phyloP scores from a whole-genome alignment of 2,888 invertebrate genomes.

The Meganola albula region DNA sequence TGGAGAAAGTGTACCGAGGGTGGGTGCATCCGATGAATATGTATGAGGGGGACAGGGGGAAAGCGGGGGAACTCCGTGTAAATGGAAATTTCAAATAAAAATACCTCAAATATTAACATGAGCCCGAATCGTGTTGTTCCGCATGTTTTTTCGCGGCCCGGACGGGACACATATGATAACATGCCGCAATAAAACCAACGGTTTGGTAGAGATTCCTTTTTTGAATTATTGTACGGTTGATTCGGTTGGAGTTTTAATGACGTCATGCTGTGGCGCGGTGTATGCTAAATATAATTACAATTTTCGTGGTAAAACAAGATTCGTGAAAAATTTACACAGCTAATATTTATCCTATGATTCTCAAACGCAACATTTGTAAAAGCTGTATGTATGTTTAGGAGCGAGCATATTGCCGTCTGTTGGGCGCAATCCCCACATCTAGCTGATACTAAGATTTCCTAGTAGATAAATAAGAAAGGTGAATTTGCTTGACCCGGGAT shows the following conservation, averaged over 20 bases:
- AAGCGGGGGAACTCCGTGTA: constrained; percentile 53
- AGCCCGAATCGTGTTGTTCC: constrained; percentile 70
- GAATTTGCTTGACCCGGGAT: too few species aligned
- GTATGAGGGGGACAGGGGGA: constrained; percentile 67
- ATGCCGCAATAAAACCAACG: constrained; percentile 32
- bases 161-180: constrained; percentile 62
- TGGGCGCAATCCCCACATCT: too few species aligned
- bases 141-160: constrained; percentile 45
- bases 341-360: background rate
- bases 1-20: constrained; percentile 73
- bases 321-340: too few species aligned
- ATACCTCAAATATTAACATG: constrained; percentile 77
- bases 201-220: constrained; percentile 40
- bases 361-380: background rate
- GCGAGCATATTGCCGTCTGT: too few species aligned
- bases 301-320: too few species aligned
- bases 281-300: constrained; percentile 4
- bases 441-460: too few species aligned
- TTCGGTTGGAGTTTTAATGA: constrained; percentile 20
- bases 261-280: constrained; percentile 11
- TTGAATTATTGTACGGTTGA: constrained; percentile 32
- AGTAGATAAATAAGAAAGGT: too few species aligned
- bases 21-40: constrained; percentile 80
- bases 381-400: background rate
- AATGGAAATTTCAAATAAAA: constrained; percentile 79